A percentile compares a stretch with the other conserved stretches of the same genome.
Conservation (phyloP, 2,888 invertebrate genomes). For the Syrphus vitripennis region DNA sequence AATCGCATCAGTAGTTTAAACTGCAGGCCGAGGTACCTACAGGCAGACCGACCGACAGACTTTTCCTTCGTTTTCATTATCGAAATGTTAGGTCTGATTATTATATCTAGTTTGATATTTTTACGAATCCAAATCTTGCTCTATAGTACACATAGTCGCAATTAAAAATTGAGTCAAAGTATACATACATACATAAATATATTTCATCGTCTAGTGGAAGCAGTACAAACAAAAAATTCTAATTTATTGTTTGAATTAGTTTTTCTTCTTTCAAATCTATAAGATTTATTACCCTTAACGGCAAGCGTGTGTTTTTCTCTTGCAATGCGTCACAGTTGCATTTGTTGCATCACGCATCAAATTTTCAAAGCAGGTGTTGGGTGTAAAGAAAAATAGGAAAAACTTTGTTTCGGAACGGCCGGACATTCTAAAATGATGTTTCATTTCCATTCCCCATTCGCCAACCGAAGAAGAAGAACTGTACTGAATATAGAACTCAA, state of each 20-base stretch:
- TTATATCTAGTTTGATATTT: no score
- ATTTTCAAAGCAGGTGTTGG: constrained; percentile 58
- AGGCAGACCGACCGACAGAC: no score
- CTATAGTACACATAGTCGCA: no score
- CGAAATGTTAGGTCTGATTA: no score
- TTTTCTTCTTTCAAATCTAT: constrained; percentile 6
- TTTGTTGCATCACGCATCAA: constrained; percentile 48
- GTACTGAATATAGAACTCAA: constrained; percentile 10
- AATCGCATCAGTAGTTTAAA: no score
- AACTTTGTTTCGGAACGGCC: constrained; percentile 9
- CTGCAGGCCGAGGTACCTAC: no score
- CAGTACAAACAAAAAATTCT: constrained; percentile 26
- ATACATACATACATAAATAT: neutral
- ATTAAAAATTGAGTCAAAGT: neutral
- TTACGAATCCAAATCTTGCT: no score
- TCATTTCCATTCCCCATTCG: constrained; percentile 30
- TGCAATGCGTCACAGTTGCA: constrained; percentile 50
- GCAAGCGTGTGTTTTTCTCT: neutral
- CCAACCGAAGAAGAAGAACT: neutral
- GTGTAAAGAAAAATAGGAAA: constrained; percentile 3
- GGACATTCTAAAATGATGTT: constrained; percentile 32
- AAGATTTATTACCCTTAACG: constrained; percentile 44
- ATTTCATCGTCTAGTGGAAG: neutral
- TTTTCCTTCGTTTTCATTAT: no score
- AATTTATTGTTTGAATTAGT: constrained; percentile 54